Conservation (phyloP, 1,140 invertebrate species). For the Penaeus vannamei region DNA sequence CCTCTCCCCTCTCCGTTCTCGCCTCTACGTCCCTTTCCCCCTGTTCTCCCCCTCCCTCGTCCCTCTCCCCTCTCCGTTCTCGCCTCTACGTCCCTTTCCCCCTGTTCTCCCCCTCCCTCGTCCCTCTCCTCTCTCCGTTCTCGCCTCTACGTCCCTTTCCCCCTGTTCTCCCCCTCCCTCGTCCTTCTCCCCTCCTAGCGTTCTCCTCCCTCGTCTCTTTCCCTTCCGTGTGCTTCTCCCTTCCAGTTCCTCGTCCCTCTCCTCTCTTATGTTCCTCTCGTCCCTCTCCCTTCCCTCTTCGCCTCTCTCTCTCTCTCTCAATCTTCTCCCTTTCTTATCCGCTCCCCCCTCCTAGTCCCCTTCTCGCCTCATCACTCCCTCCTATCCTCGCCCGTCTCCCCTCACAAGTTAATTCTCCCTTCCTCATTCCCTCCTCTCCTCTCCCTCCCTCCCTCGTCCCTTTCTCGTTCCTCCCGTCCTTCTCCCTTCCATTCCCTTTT, state of each 20-base stretch:
- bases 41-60: not conserved
- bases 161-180: not conserved
- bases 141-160: not conserved
- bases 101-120: not conserved
- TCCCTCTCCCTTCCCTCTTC: not conserved
- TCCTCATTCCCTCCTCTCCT: not conserved
- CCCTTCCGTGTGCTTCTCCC: not conserved
- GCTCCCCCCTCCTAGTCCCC: no score
- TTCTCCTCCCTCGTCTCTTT: not conserved
- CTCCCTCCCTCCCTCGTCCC: not conserved
- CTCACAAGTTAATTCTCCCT: no score
- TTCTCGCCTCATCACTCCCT: not conserved
- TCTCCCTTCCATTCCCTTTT: not conserved
- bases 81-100: not conserved
- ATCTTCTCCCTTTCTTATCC: no score
- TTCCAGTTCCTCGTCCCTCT: no score
- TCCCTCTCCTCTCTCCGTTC: not conserved
- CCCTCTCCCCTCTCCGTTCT: not conserved
- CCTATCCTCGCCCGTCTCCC: not conserved
- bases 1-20: no score
- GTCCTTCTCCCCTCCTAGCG: not conserved
- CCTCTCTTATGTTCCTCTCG: not conserved
- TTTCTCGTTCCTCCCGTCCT: not conserved
- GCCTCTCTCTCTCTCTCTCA: no score
- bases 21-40: not conserved